Base-by-base conservation (phyloP, 2,113 vertebrate genomes). In the Otis tarda region DNA sequence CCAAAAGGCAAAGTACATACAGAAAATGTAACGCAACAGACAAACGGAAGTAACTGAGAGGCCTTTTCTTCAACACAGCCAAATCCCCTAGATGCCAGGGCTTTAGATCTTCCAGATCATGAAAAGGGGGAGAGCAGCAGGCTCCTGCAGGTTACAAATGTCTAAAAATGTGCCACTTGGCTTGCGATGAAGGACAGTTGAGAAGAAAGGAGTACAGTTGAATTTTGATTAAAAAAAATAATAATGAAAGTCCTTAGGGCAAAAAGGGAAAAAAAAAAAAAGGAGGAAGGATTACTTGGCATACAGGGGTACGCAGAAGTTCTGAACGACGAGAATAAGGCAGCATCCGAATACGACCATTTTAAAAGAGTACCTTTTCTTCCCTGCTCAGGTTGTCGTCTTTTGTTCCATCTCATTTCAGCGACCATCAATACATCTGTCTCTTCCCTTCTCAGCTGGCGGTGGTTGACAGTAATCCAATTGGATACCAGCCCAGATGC, bases 141-240 rank as follows among this genome's bases (percentile, higher is more conserved):
- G 96, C 63, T 74, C 77, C 78, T 83, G 82, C 81, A 63, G 65
- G 93, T 93, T 43, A 43, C 16, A 96, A 85, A 97, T 83, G 82
- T 95, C 93, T 97, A 67, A 96, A 98, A 96, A 92, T 45, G 85
- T 89, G 89, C 70, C 94, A 70, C 60, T 88, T 79, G 41, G 81
- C 93, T 92, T 68, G 87, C 73, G 95, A 94, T 73, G 92, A 91
- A 92, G 87, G 90, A 87, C 52, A 83, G 76, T 71, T 74, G 88
- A 87, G 61, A 87, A 56, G 35, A 85, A 89, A 84, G 69, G 73
- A 96, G 41, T 19, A 88, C 60, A 81, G 88, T 19, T 94, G 81
- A 82, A 96, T 96, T 75, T 55, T 14, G 63, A 74, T 86, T 90
- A 87, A 94, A 92, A 87, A 89, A 88, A 30, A 47, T 61, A 43